Percentiles rank a stretch among this genome's conserved stretches.
phyloP scores from a whole-genome alignment of 2,888 invertebrate genomes.

The Labia minor region DNA sequence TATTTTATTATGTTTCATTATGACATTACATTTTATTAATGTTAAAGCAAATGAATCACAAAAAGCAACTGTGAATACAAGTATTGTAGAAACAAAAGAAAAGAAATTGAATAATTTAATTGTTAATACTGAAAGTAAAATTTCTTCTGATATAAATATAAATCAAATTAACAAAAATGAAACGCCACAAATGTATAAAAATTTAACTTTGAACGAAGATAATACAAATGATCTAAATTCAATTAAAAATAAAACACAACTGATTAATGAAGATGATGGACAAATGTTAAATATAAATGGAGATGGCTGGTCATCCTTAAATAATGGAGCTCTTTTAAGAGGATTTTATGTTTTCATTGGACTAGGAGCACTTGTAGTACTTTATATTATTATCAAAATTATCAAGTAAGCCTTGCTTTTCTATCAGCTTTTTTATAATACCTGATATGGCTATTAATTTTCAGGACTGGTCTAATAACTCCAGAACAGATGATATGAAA shows the following conservation, averaged over 20 bases:
- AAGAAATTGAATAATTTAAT: too few species aligned
- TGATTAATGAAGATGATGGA: background rate
- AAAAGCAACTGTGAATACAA: background rate
- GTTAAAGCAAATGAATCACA: background rate
- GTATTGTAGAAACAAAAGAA: background rate
- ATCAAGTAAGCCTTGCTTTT: slow-evolving; percentile 25
- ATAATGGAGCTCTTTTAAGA: slow-evolving; percentile 34
- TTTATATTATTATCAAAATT: slow-evolving; percentile 26
- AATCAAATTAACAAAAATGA: too few species aligned
- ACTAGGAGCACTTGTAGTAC: slow-evolving; percentile 33
- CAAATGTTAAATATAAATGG: background rate
- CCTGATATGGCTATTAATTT: too few species aligned
- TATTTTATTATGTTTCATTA: background rate
- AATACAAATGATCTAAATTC: too few species aligned
- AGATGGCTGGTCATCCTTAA: slow-evolving; percentile 24
- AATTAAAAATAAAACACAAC: slow-evolving; percentile 21
- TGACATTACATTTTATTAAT: background rate
- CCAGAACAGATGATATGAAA: too few species aligned
- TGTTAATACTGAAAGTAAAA: too few species aligned
- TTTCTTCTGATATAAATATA: too few species aligned
- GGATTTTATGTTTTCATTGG: slow-evolving; percentile 36
- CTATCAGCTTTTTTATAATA: background rate
- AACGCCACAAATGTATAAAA: background rate
- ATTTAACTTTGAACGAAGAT: too few species aligned
- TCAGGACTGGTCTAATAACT: too few species aligned